Conservation (phyloP, 2,113 vertebrate genomes). For the Dromas ardeola region DNA sequence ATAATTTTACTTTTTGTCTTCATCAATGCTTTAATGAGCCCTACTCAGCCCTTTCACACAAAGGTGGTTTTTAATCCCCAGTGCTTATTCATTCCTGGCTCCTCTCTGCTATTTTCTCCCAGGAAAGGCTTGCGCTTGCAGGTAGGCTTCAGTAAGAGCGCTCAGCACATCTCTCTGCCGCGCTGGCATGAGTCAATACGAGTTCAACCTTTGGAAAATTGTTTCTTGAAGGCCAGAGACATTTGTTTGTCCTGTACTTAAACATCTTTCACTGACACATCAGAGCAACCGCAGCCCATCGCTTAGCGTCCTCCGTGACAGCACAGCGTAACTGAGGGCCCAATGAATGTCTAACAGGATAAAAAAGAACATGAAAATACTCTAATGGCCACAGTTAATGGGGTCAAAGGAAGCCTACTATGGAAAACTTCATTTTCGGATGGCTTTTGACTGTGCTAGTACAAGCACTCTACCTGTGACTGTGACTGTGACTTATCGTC, state of each 20-base stretch:
- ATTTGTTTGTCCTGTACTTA: conserved; percentile 42
- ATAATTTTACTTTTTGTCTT: neutral
- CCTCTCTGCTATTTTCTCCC: neutral
- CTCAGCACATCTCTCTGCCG: neutral
- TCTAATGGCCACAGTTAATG: neutral
- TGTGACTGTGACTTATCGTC: neutral
- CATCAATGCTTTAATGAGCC: neutral
- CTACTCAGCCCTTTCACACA: neutral
- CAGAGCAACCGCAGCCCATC: neutral
- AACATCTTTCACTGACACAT: neutral
- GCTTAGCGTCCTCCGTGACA: neutral
- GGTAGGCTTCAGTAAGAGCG: neutral
- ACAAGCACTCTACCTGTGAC: too few relatives aligned
- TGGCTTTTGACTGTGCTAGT: neutral
- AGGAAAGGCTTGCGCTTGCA: neutral
- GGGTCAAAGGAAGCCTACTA: neutral
- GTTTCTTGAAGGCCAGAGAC: conserved; percentile 55
- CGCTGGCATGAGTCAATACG: neutral
- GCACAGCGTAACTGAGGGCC: neutral
- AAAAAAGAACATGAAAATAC: neutral
- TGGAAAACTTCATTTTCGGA: neutral
- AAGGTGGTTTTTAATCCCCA: neutral
- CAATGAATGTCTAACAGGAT: neutral
- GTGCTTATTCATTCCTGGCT: conserved; percentile 17
- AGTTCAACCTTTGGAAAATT: conserved; percentile 59